Evolutionary conservation across 2,113 vertebrate species (phyloP).

Genomic region (Crocuta crocuta): DNA sequence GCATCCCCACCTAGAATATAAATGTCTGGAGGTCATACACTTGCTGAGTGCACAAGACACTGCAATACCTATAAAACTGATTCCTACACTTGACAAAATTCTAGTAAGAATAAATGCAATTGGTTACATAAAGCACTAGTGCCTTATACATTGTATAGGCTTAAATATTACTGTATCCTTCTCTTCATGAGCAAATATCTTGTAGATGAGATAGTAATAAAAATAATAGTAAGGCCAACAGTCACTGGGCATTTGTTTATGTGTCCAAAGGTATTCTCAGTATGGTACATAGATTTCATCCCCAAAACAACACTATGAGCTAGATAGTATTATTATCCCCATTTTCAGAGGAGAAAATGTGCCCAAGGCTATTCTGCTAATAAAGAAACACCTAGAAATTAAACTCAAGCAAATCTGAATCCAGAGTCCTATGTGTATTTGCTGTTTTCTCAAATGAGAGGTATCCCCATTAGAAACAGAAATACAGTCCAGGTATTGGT

Average conservation of each 20-base stretch:
- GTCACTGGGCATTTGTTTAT: not conserved
- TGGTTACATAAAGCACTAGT: not conserved
- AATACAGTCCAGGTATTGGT: not conserved
- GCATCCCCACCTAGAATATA: not conserved
- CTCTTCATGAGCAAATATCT: not conserved
- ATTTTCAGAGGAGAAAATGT: not conserved
- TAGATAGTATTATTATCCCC: not conserved
- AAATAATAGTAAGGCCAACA: not conserved
- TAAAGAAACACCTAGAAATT: constrained; percentile 1
- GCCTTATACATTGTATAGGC: not conserved
- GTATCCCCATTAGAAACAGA: not conserved
- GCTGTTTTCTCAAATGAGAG: not conserved
- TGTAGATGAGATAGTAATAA: not conserved
- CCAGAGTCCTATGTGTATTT: not conserved
- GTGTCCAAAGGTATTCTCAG: not conserved
- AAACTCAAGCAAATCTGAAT: constrained; percentile 3
- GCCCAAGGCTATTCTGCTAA: not conserved
- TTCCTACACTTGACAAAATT: not conserved
- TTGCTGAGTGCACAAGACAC: not conserved
- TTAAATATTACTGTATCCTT: not conserved
- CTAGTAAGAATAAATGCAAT: not conserved
- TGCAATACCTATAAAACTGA: not conserved
- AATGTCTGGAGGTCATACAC: not conserved
- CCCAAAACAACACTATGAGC: not conserved
- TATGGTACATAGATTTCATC: not conserved